Percentiles rank a stretch among this genome's conserved stretches.
Conservation (phyloP, 2,113 vertebrate genomes). For the Sturnira hondurensis region DNA sequence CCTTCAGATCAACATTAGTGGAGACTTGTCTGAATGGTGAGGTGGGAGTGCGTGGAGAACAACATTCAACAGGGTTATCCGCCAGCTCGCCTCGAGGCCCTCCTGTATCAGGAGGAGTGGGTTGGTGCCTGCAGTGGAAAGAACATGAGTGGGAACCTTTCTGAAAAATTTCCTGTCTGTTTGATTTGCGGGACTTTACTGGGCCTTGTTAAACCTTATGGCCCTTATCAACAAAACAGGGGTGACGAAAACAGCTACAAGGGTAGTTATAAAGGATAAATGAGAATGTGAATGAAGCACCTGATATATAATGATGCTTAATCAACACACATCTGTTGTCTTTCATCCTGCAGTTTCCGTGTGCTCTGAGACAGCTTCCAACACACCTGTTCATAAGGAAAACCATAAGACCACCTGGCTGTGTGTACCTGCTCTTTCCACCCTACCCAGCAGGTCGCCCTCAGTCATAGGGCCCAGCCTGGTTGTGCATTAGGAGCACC, state of each 20-base stretch:
- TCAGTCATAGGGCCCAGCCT: background rate
- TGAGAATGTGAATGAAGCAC: background rate
- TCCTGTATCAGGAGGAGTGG: background rate
- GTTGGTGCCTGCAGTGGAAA: background rate
- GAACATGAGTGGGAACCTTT: background rate
- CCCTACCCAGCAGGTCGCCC: background rate
- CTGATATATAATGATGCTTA: background rate
- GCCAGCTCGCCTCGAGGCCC: background rate
- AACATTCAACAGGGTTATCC: constrained; percentile 23
- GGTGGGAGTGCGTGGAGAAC: background rate
- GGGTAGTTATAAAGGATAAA: background rate
- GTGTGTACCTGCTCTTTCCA: background rate
- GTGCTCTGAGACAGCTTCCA: background rate
- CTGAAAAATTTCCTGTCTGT: background rate
- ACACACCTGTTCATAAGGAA: background rate
- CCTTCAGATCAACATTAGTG: constrained; percentile 79
- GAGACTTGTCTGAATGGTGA: constrained; percentile 56
- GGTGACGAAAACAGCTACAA: background rate
- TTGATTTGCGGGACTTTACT: background rate
- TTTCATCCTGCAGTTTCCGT: background rate
- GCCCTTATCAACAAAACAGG: background rate
- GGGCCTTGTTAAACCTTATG: background rate
- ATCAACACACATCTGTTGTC: no score
- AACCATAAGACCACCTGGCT: background rate
- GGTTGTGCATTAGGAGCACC: background rate